A percentile compares a stretch with the other conserved stretches of the same genome.
phyloP scores from a whole-genome alignment of 2,888 invertebrate genomes.

The Drosophila pegasa region DNA sequence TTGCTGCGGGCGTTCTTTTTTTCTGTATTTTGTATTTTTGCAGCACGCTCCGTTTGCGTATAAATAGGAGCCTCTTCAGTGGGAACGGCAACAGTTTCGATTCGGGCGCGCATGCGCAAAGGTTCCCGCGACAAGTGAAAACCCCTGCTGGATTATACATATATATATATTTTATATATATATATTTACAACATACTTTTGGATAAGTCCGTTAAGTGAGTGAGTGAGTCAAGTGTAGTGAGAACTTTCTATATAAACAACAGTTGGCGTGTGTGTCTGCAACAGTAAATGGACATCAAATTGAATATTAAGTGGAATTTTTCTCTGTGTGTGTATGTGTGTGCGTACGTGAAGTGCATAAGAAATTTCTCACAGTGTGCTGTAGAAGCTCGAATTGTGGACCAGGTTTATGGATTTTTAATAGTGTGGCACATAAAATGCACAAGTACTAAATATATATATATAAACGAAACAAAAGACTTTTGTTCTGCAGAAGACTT shows the following conservation, averaged over 20 bases:
- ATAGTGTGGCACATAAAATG: slow-evolving; percentile 56
- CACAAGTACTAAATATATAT: slow-evolving; percentile 13
- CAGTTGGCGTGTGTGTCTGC: slow-evolving; percentile 30
- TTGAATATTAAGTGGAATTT: slow-evolving; percentile 55
- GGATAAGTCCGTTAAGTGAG: slow-evolving; percentile 42
- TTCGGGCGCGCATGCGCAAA: slow-evolving; percentile 69
- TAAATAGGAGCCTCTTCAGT: slow-evolving; percentile 73
- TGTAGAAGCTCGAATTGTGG: slow-evolving; percentile 2
- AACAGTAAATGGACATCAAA: slow-evolving; percentile 59
- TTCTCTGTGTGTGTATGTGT: slow-evolving; percentile 41
- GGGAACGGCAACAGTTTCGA: slow-evolving; percentile 73
- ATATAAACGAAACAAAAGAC: slow-evolving; percentile 6
- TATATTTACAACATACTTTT: slow-evolving; percentile 17
- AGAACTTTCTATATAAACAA: slow-evolving; percentile 55
- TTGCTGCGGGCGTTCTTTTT: slow-evolving; percentile 40
- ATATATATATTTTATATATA: neutral
- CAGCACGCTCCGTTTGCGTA: slow-evolving; percentile 60
- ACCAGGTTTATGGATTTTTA: slow-evolving; percentile 54
- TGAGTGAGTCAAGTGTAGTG: slow-evolving; percentile 38
- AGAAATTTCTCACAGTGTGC: slow-evolving; percentile 17
- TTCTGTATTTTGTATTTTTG: slow-evolving; percentile 32
- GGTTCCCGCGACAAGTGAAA: slow-evolving; percentile 36
- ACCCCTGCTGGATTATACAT: slow-evolving; percentile 27
- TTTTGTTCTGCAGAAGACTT: slow-evolving; percentile 21
- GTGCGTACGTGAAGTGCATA: slow-evolving; percentile 60